Percentiles rank a stretch among this genome's conserved stretches.
phyloP scores from a whole-genome alignment of 2,113 vertebrate genomes.

The Strix uralensis region DNA sequence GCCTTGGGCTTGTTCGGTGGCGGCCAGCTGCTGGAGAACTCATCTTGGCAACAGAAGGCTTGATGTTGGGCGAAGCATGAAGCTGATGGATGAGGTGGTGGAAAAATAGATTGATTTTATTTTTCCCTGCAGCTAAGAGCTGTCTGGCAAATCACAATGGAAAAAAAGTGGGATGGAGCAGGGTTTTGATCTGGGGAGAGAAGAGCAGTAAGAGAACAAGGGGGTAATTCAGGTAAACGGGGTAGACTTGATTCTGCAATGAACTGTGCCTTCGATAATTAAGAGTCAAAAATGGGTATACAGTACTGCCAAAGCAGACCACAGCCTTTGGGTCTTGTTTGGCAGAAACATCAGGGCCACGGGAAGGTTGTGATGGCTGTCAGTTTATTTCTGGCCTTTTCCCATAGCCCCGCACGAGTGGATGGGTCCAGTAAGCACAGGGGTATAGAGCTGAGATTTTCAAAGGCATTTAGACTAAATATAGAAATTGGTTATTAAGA shows the following conservation, averaged over 20 bases:
- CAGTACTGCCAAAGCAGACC: not conserved
- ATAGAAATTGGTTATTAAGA: conserved; percentile 10
- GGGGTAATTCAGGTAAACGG: not conserved
- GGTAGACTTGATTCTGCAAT: not conserved
- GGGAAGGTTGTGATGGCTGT: not conserved
- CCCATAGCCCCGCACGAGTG: not conserved
- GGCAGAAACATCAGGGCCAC: not conserved
- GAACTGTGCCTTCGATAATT: not conserved
- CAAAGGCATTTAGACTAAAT: not conserved
- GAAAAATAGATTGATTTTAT: conserved; percentile 42
- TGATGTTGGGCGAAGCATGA: not conserved
- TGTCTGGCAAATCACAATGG: not conserved
- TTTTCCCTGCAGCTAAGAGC: not conserved
- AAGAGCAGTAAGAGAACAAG: not conserved
- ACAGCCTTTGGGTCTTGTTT: not conserved
- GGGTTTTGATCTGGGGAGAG: not conserved
- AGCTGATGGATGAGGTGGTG: conserved; percentile 32
- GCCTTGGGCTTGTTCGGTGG: not conserved
- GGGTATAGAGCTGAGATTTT: not conserved
- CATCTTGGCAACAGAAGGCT: not conserved
- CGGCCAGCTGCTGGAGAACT: not conserved
- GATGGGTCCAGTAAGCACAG: not conserved
- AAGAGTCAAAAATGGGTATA: not conserved
- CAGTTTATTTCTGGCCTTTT: not conserved
- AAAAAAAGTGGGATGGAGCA: not conserved